Percentiles rank a stretch among this genome's conserved stretches.
These are phyloP conservation scores for Bos taurus DNA, from an alignment of 2,113 vertebrate genomes.

Conservation along the genomic window ARS-UCD2.0 NC_037328.1:1233501-1234000, in stretches of 20 bases:
- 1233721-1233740: neutral
- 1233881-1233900: neutral
- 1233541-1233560: neutral
- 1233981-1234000: too few species aligned
- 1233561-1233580: neutral
- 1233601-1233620: too few species aligned
- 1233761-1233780: neutral
- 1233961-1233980: neutral
- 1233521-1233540: neutral
- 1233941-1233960: neutral
- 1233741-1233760: neutral
- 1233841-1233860: neutral
- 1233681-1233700: accelerated
- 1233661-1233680: neutral
- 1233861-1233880: neutral
- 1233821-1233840: neutral
- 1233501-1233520: neutral
- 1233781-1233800: neutral
- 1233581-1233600: neutral
- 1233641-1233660: neutral
- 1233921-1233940: neutral
- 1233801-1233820: neutral
- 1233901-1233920: neutral
- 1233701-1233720: neutral
- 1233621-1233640: too few species aligned